Conservation (phyloP, 2,888 invertebrate species). For the Melanostoma scalare region DNA sequence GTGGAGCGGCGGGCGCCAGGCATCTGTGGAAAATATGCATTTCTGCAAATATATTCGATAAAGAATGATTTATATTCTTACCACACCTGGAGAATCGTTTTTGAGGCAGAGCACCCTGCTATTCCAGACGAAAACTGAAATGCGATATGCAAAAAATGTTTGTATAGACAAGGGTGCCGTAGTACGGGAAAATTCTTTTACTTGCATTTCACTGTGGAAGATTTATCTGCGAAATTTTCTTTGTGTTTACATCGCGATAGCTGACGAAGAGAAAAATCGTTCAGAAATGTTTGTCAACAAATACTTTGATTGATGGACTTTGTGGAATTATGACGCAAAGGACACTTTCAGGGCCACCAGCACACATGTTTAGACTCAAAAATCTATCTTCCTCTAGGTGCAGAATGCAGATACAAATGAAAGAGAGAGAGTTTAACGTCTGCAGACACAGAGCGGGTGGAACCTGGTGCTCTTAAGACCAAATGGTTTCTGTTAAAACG, state of each 20-base stretch:
- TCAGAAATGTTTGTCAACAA: constrained; percentile 66
- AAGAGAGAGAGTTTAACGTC: background rate
- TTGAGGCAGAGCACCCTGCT: background rate
- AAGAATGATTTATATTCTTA: constrained; percentile 65
- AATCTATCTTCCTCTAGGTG: background rate
- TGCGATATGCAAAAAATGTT: constrained; percentile 57
- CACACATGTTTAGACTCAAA: no score
- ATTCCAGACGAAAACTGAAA: constrained; percentile 46
- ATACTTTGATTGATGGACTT: constrained; percentile 63
- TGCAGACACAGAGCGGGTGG: background rate
- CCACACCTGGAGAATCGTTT: constrained; percentile 50
- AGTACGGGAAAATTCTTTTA: constrained; percentile 26
- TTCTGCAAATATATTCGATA: constrained; percentile 57
- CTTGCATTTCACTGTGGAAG: constrained; percentile 42
- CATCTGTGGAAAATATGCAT: constrained; percentile 63
- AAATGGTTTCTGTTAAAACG: background rate
- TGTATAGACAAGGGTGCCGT: constrained; percentile 9
- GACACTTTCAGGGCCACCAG: no score
- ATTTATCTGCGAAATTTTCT: constrained; percentile 66
- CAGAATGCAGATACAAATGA: background rate
- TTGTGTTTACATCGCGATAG: constrained; percentile 56
- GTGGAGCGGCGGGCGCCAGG: constrained; percentile 48
- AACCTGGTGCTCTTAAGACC: constrained; percentile 1
- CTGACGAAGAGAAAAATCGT: constrained; percentile 30
- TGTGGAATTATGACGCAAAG: constrained; percentile 12